Conservation (phyloP, 1,140 invertebrate genomes). For the Lepidurus couesii region DNA sequence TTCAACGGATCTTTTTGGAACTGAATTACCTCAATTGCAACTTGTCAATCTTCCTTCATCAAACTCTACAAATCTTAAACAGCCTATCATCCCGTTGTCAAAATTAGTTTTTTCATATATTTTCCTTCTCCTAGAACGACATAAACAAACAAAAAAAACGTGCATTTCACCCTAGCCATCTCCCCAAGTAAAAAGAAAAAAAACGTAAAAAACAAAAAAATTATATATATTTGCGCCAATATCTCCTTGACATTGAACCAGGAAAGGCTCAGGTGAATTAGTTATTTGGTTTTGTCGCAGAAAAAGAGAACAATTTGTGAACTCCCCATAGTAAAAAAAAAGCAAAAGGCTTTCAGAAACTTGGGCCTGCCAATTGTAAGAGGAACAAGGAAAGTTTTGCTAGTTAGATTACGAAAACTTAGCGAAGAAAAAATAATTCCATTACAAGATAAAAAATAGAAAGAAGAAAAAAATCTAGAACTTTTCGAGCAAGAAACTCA, state of each 20-base stretch:
- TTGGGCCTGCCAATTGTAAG: background rate
- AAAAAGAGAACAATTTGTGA: background rate
- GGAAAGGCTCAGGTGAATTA: slow-evolving; percentile 21
- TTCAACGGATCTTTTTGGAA: slow-evolving; percentile 19
- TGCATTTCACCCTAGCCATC: background rate
- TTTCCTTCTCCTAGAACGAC: background rate
- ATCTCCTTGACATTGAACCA: slow-evolving; percentile 15
- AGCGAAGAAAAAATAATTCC: background rate
- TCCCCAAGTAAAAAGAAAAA: background rate
- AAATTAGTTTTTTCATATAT: no score
- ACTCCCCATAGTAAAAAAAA: background rate
- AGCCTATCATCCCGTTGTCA: background rate
- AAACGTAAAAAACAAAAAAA: background rate
- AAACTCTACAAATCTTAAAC: background rate
- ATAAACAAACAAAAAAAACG: background rate
- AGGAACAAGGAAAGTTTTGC: background rate
- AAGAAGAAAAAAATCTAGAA: background rate
- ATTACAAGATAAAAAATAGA: background rate
- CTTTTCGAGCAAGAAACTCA: background rate
- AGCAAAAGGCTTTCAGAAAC: background rate
- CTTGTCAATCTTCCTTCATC: slow-evolving; percentile 17
- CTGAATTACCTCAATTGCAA: slow-evolving; percentile 14
- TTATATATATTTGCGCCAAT: background rate
- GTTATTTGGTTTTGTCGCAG: background rate
- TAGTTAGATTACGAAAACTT: background rate